A percentile compares a stretch with the other conserved stretches of the same genome.
phyloP scores from a whole-genome alignment of 2,797 vertebrate genomes.

The Poecilia wingei region DNA sequence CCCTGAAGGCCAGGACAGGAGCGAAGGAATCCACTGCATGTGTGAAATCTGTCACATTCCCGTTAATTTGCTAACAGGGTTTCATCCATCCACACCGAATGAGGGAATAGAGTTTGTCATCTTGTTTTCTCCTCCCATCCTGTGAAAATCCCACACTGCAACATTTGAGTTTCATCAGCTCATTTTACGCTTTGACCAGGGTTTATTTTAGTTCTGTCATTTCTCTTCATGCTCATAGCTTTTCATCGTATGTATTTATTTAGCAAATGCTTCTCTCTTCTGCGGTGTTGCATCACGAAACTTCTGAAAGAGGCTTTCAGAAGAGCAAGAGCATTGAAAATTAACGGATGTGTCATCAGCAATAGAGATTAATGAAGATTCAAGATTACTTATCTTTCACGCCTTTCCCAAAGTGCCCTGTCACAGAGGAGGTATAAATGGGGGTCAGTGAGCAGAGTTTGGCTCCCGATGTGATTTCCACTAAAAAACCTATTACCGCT shows the following conservation, averaged over 20 bases:
- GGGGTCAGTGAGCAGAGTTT: background rate
- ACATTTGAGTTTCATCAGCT: conserved; percentile 14
- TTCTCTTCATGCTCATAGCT: conserved; percentile 24
- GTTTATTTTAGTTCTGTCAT: conserved; percentile 14
- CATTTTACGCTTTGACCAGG: conserved; percentile 3
- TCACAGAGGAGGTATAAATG: conserved; percentile 22
- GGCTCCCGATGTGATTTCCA: background rate
- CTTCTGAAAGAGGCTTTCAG: conserved; percentile 1
- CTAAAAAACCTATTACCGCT: background rate
- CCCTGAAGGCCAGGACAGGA: conserved; percentile 45
- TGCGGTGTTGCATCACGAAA: conserved; percentile 11
- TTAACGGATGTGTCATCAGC: conserved; percentile 35
- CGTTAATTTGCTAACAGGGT: conserved; percentile 61
- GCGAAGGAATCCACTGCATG: conserved; percentile 38
- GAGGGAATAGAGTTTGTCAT: conserved; percentile 34
- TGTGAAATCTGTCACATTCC: conserved; percentile 54
- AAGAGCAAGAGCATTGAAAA: conserved; percentile 38
- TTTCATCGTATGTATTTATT: conserved; percentile 41
- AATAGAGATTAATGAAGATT: conserved; percentile 35
- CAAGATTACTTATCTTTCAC: conserved; percentile 38
- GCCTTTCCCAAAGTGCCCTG: conserved; percentile 16
- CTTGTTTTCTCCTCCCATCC: conserved; percentile 18
- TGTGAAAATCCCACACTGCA: conserved; percentile 11
- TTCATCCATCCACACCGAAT: conserved; percentile 33
- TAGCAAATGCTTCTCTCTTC: background rate